Percentiles rank a stretch among this genome's conserved stretches.
These are phyloP conservation scores for Fringilla coelebs DNA, from an alignment of 2,797 vertebrate genomes.

Conservation along the genomic window DNA sequence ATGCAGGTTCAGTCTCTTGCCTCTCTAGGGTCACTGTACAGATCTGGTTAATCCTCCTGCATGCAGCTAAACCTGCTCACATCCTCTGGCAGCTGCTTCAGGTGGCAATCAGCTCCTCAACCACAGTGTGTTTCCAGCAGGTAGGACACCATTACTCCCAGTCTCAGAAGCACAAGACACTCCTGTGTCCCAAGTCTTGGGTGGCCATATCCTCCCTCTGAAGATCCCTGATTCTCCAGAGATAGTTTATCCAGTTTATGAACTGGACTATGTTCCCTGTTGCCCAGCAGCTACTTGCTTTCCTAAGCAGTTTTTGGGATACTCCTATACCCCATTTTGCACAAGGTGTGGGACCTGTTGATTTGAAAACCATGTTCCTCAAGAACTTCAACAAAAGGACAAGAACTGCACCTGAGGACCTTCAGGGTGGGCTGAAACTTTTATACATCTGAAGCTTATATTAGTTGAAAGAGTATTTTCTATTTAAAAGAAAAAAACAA, in stretches of 20 bases:
- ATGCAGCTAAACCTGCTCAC: not conserved
- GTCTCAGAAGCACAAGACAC: not conserved
- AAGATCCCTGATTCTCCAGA: not conserved
- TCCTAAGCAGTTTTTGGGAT: not conserved
- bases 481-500: not conserved
- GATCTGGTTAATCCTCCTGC: not conserved
- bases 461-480: not conserved
- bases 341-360: not conserved
- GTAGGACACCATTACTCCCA: not conserved
- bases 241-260: not conserved
- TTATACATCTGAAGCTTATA: not conserved
- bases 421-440: not conserved
- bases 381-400: not conserved
- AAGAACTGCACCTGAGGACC: not conserved
- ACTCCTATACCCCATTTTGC: not conserved
- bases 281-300: not conserved
- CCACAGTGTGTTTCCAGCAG: fast-evolving
- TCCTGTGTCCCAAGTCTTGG: not conserved
- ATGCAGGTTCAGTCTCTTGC: not conserved
- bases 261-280: not conserved
- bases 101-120: not conserved
- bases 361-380: not conserved
- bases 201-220: not conserved
- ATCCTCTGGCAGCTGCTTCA: not conserved
- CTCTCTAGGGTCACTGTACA: not conserved